phyloP scores from a whole-genome alignment of 2,113 vertebrate genomes.

The Syngnathus floridae region DNA sequence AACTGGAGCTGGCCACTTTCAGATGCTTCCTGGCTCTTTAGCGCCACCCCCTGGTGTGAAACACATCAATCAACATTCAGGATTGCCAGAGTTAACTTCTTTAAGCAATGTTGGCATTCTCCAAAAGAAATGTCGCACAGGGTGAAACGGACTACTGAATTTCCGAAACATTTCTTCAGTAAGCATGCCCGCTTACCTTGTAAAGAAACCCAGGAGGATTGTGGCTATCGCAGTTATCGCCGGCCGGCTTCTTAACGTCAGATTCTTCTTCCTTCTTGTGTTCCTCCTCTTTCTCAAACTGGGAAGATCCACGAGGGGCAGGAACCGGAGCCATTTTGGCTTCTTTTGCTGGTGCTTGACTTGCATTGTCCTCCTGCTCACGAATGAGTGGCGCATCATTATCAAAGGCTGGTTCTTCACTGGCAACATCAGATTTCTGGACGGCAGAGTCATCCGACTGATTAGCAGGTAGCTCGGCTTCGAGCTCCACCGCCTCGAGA shows the following conservation, averaged over 20 bases:
- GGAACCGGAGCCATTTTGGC: slow-evolving; percentile 45
- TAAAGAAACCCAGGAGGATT: slow-evolving; percentile 55
- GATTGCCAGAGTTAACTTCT: not conserved
- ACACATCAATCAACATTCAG: not conserved
- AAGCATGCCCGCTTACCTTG: slow-evolving; percentile 42
- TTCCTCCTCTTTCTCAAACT: slow-evolving; percentile 6
- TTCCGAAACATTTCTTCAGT: not conserved
- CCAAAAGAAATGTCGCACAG: too few species aligned
- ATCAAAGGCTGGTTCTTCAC: slow-evolving; percentile 24
- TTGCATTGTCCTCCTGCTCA: slow-evolving; percentile 7
- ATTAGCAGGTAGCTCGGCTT: slow-evolving; percentile 14
- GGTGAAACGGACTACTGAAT: too few species aligned
- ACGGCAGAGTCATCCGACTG: slow-evolving; percentile 40
- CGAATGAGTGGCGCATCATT: slow-evolving; percentile 12
- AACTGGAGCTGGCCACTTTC: slow-evolving; percentile 59
- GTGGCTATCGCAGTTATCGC: slow-evolving; percentile 19
- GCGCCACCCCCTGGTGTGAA: slow-evolving; percentile 59
- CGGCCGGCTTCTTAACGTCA: not conserved
- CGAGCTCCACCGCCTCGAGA: slow-evolving; percentile 19
- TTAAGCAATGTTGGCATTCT: too few species aligned
- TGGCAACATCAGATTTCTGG: slow-evolving; percentile 12
- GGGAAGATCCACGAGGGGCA: slow-evolving; percentile 49
- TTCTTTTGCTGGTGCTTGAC: slow-evolving; percentile 12
- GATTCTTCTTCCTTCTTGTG: slow-evolving; percentile 13
- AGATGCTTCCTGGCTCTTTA: slow-evolving; percentile 50